These are phyloP conservation scores for Takifugu bimaculatus DNA, from an alignment of 2,113 vertebrate genomes.

Conservation along the genomic window DNA sequence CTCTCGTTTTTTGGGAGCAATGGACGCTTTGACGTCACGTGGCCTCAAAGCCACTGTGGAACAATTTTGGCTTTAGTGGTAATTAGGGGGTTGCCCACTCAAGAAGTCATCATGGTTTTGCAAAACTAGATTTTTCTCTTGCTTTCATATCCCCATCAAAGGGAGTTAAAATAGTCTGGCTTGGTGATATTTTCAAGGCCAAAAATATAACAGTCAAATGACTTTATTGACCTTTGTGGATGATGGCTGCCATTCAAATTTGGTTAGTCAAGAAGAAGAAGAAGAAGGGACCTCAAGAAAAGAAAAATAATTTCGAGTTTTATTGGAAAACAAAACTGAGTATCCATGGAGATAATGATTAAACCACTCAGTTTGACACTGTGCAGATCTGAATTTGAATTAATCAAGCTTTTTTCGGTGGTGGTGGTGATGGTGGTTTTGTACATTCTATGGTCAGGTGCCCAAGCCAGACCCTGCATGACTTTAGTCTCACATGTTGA, in stretches of 20 bases:
- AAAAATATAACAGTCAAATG: slow-evolving; percentile 46
- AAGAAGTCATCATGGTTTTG: slow-evolving; percentile 45
- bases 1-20: slow-evolving; percentile 34
- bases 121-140: slow-evolving; percentile 35
- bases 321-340: not conserved
- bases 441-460: too few species aligned
- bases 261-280: slow-evolving; percentile 10
- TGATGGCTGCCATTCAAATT: slow-evolving; percentile 46
- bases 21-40: slow-evolving; percentile 38
- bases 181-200: not conserved
- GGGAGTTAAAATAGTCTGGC: slow-evolving; percentile 1
- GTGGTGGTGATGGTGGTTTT: too few species aligned
- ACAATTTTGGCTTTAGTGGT: slow-evolving; percentile 58
- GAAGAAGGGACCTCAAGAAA: slow-evolving; percentile 10
- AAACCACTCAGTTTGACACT: too few species aligned
- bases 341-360: too few species aligned
- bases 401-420: too few species aligned
- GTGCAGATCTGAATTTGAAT: too few species aligned
- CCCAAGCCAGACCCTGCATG: too few species aligned
- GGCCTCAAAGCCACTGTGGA: slow-evolving; percentile 45
- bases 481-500: too few species aligned
- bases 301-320: not conserved
- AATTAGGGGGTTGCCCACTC: slow-evolving; percentile 68
- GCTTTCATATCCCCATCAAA: slow-evolving; percentile 28
- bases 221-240: slow-evolving; percentile 33